Base-by-base conservation (phyloP, 2,113 vertebrate species). In the Phalacrocorax carbo region DNA sequence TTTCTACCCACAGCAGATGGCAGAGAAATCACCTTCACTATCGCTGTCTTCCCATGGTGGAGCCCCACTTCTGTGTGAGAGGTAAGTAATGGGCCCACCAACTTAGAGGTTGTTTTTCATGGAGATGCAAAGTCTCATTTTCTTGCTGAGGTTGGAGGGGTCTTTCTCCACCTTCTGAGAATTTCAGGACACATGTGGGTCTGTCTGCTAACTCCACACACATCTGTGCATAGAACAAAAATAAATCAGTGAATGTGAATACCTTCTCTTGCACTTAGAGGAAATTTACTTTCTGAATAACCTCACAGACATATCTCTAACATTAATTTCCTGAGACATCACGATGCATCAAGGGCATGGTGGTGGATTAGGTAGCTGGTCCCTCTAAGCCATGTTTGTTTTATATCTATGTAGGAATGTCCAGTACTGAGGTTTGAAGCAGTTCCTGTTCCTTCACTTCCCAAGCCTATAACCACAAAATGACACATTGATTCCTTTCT, bases 261-360 rank as follows among this genome's bases (percentile, higher is more conserved):
- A 27, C 5, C 6, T 80, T 57, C 42, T 49, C 48, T 44, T 55
- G 36, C 3, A 4, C 27, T 70, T 26, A 34, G 15, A 82, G 36
- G 70, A 90, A 81, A 62, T 75, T 36, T n/a, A 29, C 27, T 70
- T 92, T 78, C n/a, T 85, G 15, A 27, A 11, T 38, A 23, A 46
- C 36, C 3, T 5, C 51, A 44, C 11, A 81, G 46, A 5, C 30
- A 7, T 72, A 76, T 19, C 68, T 55, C 38, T 62, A 77, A 55
- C 9, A 5, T 18, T 7, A 72, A 68, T 72, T 76, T 92, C 32
- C 46, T 62, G 38, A 58, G 38, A n/a, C 51, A 90, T 36, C 15
- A 19, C 0, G 0, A 23, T 27, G 17, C 42, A n/a, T 32, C 29
- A 32, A 61, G 17, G 9, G 18, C 36, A 46, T 10, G 1, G 5